Evolutionary conservation across 2,888 invertebrate genomes (phyloP).

Genomic region (Caenorhabditis sp.): DNA sequence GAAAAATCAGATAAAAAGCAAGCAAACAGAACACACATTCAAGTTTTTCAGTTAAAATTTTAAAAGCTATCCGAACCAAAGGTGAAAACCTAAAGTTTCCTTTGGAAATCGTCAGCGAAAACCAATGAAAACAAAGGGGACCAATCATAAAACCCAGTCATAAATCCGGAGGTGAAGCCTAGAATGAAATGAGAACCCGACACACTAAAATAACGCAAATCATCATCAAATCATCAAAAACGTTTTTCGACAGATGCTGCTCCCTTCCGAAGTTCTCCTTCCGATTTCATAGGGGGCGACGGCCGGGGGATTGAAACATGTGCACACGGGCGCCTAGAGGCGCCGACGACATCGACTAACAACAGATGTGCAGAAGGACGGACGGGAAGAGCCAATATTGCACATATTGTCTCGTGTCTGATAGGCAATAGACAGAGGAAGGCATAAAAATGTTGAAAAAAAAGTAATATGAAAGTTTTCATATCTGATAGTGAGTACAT

Average conservation of each 20-base stretch:
- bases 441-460: neutral
- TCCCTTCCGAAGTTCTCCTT: neutral
- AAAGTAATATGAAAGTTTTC: neutral
- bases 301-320: conserved; percentile 43
- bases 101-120: neutral
- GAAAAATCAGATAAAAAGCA: too few relatives aligned
- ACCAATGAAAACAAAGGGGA: neutral
- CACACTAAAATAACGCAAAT: conserved; percentile 11
- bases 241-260: conserved; percentile 51
- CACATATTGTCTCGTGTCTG: conserved; percentile 3
- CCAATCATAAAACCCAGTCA: neutral
- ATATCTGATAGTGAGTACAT: neutral
- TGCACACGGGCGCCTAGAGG: conserved; percentile 21
- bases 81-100: neutral
- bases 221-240: conserved; percentile 59
- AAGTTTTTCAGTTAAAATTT: too few relatives aligned
- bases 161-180: neutral
- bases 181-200: conserved; percentile 4
- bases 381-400: conserved; percentile 36
- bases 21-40: too few relatives aligned
- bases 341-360: conserved; percentile 38
- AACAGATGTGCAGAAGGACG: conserved; percentile 43
- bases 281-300: neutral
- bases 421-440: neutral
- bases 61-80: too few relatives aligned